phyloP scores from a whole-genome alignment of 2,797 vertebrate species.

The Neopelma chrysocephalum region DNA sequence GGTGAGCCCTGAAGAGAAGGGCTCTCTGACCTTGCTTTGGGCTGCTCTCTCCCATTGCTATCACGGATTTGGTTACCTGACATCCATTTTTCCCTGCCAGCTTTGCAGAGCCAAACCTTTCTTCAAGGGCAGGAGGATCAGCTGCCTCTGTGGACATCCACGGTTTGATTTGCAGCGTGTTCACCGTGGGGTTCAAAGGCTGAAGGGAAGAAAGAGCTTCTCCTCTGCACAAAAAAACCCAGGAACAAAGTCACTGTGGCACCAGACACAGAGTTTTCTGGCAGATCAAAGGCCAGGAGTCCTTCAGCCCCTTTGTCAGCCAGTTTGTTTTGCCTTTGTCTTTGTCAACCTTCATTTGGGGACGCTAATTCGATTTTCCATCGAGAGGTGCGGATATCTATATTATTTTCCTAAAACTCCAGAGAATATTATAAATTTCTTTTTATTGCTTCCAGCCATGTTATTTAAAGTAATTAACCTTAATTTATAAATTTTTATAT shows the following conservation, averaged over 20 bases:
- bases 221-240: neutral
- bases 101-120: neutral
- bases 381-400: slow-evolving; percentile 76
- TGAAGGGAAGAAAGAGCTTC: neutral
- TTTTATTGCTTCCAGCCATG: slow-evolving; percentile 88
- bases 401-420: slow-evolving; percentile 83
- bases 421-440: slow-evolving; percentile 86
- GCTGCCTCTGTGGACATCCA: neutral
- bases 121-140: neutral
- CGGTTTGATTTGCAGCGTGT: neutral
- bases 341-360: slow-evolving; percentile 55
- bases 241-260: neutral
- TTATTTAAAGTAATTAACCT: slow-evolving; percentile 99
- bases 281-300: neutral
- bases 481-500: slow-evolving; percentile 98
- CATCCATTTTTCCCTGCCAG: neutral
- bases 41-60: neutral
- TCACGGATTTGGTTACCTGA: neutral
- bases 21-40: neutral
- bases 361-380: slow-evolving; percentile 69
- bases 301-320: slow-evolving; percentile 1
- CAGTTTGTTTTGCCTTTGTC: slow-evolving; percentile 49
- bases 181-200: neutral
- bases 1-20: neutral
- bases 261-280: neutral